Evolutionary conservation across 2,888 invertebrate species (phyloP).

Genomic region (Caenorhabditis japonica): DNA sequence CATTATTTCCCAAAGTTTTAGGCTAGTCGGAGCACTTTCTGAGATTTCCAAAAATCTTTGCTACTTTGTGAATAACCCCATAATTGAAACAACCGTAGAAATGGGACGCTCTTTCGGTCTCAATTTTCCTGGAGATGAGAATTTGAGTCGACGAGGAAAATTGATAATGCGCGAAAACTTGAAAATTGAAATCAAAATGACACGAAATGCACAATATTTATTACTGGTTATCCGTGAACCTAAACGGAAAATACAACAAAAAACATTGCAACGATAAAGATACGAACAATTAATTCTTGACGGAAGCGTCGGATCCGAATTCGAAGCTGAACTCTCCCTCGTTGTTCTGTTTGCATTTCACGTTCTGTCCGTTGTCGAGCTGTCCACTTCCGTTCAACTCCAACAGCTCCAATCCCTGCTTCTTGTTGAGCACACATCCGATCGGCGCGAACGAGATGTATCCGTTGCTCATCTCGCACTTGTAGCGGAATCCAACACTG

Average conservation of each 20-base stretch:
- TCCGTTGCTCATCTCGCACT: constrained; percentile 42
- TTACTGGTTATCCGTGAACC: background rate
- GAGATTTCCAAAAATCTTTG: too few species aligned
- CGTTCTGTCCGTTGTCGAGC: constrained; percentile 43
- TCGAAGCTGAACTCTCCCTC: constrained; percentile 52
- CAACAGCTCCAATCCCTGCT: constrained; percentile 26
- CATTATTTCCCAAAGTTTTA: too few species aligned
- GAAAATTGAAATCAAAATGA: background rate
- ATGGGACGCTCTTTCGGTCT: too few species aligned
- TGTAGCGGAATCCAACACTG: constrained; percentile 49
- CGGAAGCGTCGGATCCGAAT: constrained; percentile 26
- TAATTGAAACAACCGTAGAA: too few species aligned
- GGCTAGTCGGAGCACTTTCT: too few species aligned
- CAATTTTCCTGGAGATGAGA: too few species aligned
- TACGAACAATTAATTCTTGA: constrained; percentile 12
- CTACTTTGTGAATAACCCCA: too few species aligned
- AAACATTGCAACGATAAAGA: too few species aligned
- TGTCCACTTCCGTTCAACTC: constrained; percentile 29
- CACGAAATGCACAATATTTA: constrained; percentile 6
- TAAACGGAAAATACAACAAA: too few species aligned
- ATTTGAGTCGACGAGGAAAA: too few species aligned
- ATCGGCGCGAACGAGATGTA: constrained; percentile 51
- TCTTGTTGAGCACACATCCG: constrained; percentile 48
- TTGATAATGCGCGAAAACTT: too few species aligned
- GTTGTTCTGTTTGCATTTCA: constrained; percentile 48